Percentiles rank a stretch among this genome's conserved stretches.
These are phyloP conservation scores for Hirtodrosophila cameraria DNA, from an alignment of 2,888 invertebrate species.

Conservation along the genomic window DNA sequence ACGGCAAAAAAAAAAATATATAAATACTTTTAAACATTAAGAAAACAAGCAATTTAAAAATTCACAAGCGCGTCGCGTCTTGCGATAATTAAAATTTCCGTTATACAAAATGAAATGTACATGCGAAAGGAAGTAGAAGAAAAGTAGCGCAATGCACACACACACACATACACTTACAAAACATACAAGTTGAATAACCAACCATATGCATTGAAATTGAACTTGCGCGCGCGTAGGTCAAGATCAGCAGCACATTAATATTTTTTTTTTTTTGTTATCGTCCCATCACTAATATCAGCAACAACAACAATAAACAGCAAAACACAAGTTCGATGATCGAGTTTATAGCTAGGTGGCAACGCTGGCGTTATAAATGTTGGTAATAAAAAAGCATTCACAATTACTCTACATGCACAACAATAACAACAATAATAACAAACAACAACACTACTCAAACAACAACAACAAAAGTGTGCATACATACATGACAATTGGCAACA, in stretches of 20 bases:
- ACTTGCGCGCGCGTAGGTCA: slow-evolving; percentile 72
- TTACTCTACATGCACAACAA: slow-evolving; percentile 40
- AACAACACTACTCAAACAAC: slow-evolving; percentile 31
- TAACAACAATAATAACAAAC: slow-evolving; percentile 30
- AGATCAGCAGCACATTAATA: slow-evolving; percentile 63
- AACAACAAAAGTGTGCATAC: slow-evolving; percentile 51
- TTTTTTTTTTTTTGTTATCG: slow-evolving; percentile 17
- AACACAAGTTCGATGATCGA: slow-evolving; percentile 44
- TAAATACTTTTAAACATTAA: slow-evolving; percentile 3
- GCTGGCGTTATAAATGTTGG: slow-evolving; percentile 22
- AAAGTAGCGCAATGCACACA: slow-evolving; percentile 47
- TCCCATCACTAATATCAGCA: slow-evolving; percentile 36
- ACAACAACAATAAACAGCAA: slow-evolving; percentile 29
- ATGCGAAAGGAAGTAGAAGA: slow-evolving; percentile 46
- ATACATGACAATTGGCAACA: slow-evolving; percentile 61
- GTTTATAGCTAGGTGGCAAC: slow-evolving; percentile 46
- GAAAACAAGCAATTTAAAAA: slow-evolving; percentile 9
- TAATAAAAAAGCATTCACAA: slow-evolving; percentile 17
- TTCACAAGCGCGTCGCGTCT: not conserved
- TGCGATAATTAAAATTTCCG: slow-evolving; percentile 62
- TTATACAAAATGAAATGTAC: slow-evolving; percentile 53
- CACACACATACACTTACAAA: no score
- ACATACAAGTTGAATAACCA: slow-evolving; percentile 79
- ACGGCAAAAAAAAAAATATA: slow-evolving; percentile 23
- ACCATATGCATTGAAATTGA: slow-evolving; percentile 68